These are phyloP conservation scores for Galaxias olidus DNA, from an alignment of 2,797 vertebrate species.

Conservation along the genomic window DNA sequence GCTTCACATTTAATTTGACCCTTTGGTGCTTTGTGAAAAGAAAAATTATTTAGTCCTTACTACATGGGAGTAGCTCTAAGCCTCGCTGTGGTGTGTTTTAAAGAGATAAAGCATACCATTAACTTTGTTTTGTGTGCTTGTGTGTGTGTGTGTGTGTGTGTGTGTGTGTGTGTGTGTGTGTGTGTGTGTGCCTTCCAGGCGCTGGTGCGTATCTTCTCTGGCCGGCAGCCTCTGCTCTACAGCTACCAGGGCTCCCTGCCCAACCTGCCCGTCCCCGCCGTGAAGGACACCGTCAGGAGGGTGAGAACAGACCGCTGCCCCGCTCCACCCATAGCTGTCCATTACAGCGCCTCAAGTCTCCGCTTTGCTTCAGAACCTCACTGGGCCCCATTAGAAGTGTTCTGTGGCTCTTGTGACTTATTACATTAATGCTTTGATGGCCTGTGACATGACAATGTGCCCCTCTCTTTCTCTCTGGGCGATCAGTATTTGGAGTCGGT, in stretches of 20 bases:
- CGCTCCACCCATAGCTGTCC: background rate
- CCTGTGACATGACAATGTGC: background rate
- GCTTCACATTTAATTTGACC: no score
- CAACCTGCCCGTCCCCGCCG: conserved; percentile 83
- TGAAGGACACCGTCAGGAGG: conserved; percentile 83
- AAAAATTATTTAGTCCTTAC: no score
- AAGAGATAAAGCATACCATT: background rate
- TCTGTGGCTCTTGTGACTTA: no score
- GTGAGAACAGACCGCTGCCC: conserved; percentile 62
- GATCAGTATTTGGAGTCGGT: conserved; percentile 85
- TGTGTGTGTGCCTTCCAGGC: conserved; percentile 67
- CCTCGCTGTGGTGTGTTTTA: background rate
- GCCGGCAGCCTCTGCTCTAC: conserved; percentile 86
- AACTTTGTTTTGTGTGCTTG: background rate
- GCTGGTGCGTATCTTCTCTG: conserved; percentile 89
- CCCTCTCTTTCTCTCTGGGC: background rate
- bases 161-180: conserved; percentile 25
- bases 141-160: conserved; percentile 15
- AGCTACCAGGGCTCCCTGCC: conserved; percentile 89
- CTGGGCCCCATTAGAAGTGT: no score
- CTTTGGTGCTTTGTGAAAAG: no score
- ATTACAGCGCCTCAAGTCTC: no score
- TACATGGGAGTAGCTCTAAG: no score
- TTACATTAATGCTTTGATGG: no score
- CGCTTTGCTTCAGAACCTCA: no score